Percentiles rank a stretch among this genome's conserved stretches.
Conservation (phyloP, 2,113 vertebrate genomes). For the Edolisoma coerulescens region DNA sequence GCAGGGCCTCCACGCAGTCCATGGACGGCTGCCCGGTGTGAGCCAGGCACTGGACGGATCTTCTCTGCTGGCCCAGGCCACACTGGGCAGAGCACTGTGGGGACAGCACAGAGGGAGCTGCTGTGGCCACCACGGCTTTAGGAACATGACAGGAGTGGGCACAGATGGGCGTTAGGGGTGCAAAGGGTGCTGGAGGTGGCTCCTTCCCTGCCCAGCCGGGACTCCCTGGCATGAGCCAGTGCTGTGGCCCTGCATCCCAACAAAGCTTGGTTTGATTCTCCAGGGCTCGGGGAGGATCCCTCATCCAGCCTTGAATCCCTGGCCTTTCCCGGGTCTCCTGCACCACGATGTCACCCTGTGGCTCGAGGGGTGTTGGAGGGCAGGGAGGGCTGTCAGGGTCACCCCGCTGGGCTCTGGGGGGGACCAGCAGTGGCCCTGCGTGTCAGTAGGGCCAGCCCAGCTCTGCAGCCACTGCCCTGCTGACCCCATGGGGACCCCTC, state of each 20-base stretch:
- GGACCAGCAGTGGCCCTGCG: not conserved
- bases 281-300: not conserved
- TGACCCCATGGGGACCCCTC: not conserved
- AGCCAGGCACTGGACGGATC: conserved; percentile 86
- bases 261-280: not conserved
- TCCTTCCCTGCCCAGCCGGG: not conserved
- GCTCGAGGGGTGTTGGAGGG: rapidly evolving
- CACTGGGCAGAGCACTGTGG: conserved; percentile 89
- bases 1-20: conserved; percentile 85
- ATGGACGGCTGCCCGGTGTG: conserved; percentile 83
- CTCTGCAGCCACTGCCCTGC: not conserved
- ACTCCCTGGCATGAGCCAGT: rapidly evolving
- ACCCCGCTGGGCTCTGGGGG: not conserved
- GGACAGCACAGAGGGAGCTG: not conserved
- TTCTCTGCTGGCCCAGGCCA: conserved; percentile 89
- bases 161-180: not conserved
- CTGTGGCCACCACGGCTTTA: rapidly evolving
- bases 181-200: not conserved
- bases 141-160: rapidly evolving
- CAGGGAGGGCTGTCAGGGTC: not conserved
- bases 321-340: not conserved
- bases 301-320: not conserved
- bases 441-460: not conserved
- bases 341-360: rapidly evolving
- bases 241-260: rapidly evolving